Percentiles rank a stretch among this genome's conserved stretches.
phyloP scores from a whole-genome alignment of 2,797 vertebrate genomes.

The Dallia pectoralis region DNA sequence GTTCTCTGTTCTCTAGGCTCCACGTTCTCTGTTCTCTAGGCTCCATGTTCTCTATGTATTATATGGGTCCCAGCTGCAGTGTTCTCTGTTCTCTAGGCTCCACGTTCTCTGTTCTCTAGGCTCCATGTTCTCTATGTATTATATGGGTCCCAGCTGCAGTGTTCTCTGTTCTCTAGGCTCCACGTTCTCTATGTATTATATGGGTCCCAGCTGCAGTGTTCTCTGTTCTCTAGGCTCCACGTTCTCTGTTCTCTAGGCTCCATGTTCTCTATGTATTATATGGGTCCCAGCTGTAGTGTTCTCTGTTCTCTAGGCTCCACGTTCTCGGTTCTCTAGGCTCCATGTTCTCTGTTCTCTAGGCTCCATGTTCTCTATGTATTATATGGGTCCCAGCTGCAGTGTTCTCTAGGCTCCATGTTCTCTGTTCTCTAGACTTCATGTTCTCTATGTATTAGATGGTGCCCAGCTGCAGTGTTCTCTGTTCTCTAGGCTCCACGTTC shows the following conservation, averaged over 20 bases:
- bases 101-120: constrained; percentile 50
- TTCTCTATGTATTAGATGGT: constrained; percentile 8
- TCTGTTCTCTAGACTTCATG: constrained; percentile 35
- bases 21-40: constrained; percentile 50
- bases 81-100: constrained; percentile 40
- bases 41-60: background rate
- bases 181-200: constrained; percentile 3
- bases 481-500: constrained; percentile 48
- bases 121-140: background rate
- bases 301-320: constrained; percentile 39
- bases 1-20: constrained; percentile 40
- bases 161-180: constrained; percentile 35
- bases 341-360: constrained; percentile 25
- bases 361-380: background rate
- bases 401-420: too few relatives aligned
- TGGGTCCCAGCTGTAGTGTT: constrained; percentile 39
- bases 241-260: constrained; percentile 47
- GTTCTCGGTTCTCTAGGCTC: constrained; percentile 47
- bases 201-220: constrained; percentile 40
- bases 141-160: constrained; percentile 38
- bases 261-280: constrained; percentile 5
- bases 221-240: constrained; percentile 39
- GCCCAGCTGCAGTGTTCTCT: constrained; percentile 44
- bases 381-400: constrained; percentile 38
- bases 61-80: constrained; percentile 38